Base-by-base conservation (phyloP, 2,113 vertebrate genomes). In the Heteronetta atricapilla region DNA sequence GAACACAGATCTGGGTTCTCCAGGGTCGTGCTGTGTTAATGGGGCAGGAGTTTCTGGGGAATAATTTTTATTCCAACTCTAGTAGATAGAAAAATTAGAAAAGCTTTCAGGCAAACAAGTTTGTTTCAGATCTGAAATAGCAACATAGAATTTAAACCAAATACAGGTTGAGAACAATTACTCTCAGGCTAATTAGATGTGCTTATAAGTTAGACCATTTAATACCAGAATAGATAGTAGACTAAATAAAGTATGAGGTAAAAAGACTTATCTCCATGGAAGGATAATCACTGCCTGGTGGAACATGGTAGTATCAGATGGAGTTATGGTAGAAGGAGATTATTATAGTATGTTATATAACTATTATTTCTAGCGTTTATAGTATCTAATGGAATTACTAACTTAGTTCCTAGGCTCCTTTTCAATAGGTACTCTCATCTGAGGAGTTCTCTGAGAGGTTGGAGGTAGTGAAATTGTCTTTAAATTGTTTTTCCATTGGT, bases 21-120 rank as follows among this genome's bases (percentile, higher is more conserved):
- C 0, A 0, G 4, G 80, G 26, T 13, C 44, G 53, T 2, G 1
- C 23, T 63, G 13, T 36, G 16, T 56, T 59, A 36, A 31, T 44
- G 31, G 26, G n/a, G 13, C n/a, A 40, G 8, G 19, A 8, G 4
- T 34, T 91, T 85, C 40, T 63, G 28, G 3, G 21, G 29, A 36
- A 25, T 31, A 20, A 1, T 19, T 59, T 36, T 84, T 79, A 89
- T 63, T 8, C 29, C 18, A 33, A 0, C 2, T 42, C 46, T 50
- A 34, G 63, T 4, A 72, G 11, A 22, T 40, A 10, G 25, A 63
- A 88, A 78, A 75, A 31, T 52, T 52, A 74, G 21, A 56, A 70
- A 72, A 19, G 8, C 8, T 90, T 72, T 88, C 33, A 58, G 55
- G 34, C 17, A 42, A 81, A 62, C 7, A 69, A 75, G 2, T 19